phyloP scores from a whole-genome alignment of 2,888 invertebrate genomes.

The Galerucella calmariensis region DNA sequence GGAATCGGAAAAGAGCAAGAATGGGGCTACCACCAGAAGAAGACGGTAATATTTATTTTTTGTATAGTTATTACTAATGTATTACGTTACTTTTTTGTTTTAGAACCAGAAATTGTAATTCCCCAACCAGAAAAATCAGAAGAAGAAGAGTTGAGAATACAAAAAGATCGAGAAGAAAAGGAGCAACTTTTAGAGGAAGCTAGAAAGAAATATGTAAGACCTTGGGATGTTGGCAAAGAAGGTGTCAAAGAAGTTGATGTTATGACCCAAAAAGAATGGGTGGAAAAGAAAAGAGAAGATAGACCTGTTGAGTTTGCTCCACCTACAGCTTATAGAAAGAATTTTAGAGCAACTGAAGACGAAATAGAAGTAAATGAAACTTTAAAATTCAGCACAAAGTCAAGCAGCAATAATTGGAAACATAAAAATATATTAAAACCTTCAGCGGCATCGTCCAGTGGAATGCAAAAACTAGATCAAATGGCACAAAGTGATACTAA shows the following conservation, averaged over 20 bases:
- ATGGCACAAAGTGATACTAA: conserved; percentile 20
- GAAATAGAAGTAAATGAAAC: conserved; percentile 22
- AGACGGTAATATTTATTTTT: conserved; percentile 60
- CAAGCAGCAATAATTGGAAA: neutral
- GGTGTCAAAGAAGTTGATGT: conserved; percentile 68
- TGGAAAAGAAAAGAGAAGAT: conserved; percentile 78
- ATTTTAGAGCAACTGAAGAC: conserved; percentile 40
- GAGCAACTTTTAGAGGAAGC: conserved; percentile 65
- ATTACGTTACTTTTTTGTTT: conserved; percentile 16
- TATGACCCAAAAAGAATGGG: conserved; percentile 82
- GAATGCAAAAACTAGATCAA: conserved; percentile 1
- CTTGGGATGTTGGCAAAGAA: conserved; percentile 81
- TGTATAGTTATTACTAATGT: conserved; percentile 26
- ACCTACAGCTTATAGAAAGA: conserved; percentile 56
- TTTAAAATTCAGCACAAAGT: conserved; percentile 58
- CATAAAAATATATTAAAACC: neutral
- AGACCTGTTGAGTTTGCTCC: conserved; percentile 85
- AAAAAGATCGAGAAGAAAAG: conserved; percentile 59
- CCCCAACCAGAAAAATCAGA: conserved; percentile 44
- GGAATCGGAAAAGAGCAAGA: conserved; percentile 77
- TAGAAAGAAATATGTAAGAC: conserved; percentile 71
- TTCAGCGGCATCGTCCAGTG: neutral
- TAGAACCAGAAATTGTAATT: conserved; percentile 44
- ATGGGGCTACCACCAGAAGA: conserved; percentile 78
- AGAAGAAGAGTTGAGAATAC: conserved; percentile 48